Conservation (phyloP, 2,113 vertebrate species). For the Cynoglossus semilaevis region DNA sequence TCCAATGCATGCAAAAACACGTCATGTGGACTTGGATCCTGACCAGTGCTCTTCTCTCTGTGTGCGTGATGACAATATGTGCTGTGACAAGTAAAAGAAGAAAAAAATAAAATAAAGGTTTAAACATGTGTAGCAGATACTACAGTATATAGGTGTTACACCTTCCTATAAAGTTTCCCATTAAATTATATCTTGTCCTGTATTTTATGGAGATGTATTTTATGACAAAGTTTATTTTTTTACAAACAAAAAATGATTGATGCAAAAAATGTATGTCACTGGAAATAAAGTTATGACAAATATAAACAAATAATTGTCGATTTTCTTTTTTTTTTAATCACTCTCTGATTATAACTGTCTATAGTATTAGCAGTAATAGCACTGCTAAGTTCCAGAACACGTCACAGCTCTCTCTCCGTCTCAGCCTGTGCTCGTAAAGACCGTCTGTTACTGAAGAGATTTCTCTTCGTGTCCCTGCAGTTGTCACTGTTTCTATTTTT, state of each 20-base stretch:
- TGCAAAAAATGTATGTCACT: slow-evolving; percentile 64
- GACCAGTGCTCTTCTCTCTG: slow-evolving; percentile 26
- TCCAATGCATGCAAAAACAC: slow-evolving; percentile 86
- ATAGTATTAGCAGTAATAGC: too few relatives aligned
- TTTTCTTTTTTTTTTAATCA: too few relatives aligned
- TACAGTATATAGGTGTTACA: slow-evolving; percentile 41
- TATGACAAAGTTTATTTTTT: slow-evolving; percentile 97
- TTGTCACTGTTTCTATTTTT: slow-evolving; percentile 26
- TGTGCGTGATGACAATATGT: slow-evolving; percentile 51
- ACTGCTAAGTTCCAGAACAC: too few relatives aligned
- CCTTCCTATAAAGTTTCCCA: slow-evolving; percentile 71
- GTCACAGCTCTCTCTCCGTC: too few relatives aligned
- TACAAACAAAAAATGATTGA: slow-evolving; percentile 79
- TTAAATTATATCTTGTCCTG: slow-evolving; percentile 80
- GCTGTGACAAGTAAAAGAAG: slow-evolving; percentile 48
- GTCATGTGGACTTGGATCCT: slow-evolving; percentile 78
- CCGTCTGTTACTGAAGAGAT: not conserved
- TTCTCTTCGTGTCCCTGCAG: slow-evolving; percentile 1
- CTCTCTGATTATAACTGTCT: too few relatives aligned
- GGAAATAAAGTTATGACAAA: slow-evolving; percentile 55
- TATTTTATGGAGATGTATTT: slow-evolving; percentile 92
- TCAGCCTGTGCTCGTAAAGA: not conserved
- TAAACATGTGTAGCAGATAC: slow-evolving; percentile 53
- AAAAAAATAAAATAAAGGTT: slow-evolving; percentile 58
- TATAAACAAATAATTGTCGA: too few relatives aligned